Evolutionary conservation across 2,888 invertebrate species (phyloP).

Genomic region (Serrognathus titanus): DNA sequence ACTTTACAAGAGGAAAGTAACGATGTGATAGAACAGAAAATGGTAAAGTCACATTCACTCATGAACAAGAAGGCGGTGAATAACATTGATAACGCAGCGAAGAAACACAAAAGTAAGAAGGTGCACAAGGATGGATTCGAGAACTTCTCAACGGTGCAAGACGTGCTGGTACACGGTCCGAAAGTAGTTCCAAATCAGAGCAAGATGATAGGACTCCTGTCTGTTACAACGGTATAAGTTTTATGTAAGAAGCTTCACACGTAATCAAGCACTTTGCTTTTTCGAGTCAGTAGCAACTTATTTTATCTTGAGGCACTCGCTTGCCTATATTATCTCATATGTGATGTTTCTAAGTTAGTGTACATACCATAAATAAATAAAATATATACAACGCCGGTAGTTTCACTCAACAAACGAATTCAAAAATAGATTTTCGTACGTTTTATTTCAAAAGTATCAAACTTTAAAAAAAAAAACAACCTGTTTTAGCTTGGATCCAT

Average conservation of each 20-base stretch:
- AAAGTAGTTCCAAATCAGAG: constrained; percentile 44
- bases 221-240: constrained; percentile 55
- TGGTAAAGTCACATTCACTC: constrained; percentile 11
- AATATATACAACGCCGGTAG: neutral
- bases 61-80: constrained; percentile 41
- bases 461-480: no score
- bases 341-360: constrained; percentile 41
- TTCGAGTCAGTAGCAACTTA: constrained; percentile 1
- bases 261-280: neutral
- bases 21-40: constrained; percentile 26
- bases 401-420: neutral
- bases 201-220: constrained; percentile 58
- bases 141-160: constrained; percentile 57
- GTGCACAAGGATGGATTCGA: constrained; percentile 44
- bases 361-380: constrained; percentile 23
- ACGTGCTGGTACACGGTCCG: constrained; percentile 54
- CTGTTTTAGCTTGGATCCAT: no score
- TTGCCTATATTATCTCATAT: constrained; percentile 35
- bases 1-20: constrained; percentile 34
- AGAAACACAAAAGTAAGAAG: constrained; percentile 48
- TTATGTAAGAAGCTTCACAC: constrained; percentile 6
- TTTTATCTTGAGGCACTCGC: constrained; percentile 21
- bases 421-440: no score
- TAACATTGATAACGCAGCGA: constrained; percentile 49
- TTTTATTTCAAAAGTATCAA: no score